Percentiles rank a stretch among this genome's conserved stretches.
phyloP scores from a whole-genome alignment of 2,888 invertebrate genomes.

The Pedicia rivosa region DNA sequence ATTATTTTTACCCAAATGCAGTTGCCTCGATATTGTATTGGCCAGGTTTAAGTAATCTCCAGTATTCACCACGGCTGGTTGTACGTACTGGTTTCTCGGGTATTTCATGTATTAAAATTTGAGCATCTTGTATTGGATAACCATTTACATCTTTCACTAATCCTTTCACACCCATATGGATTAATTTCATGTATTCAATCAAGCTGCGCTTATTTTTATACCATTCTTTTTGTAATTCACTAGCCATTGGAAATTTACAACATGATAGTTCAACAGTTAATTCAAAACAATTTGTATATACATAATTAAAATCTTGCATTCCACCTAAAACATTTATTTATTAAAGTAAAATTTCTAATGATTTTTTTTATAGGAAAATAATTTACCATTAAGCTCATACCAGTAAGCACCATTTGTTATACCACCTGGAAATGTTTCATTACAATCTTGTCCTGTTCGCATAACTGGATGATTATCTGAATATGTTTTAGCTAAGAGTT shows the following conservation, averaged over 20 bases:
- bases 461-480: conserved; percentile 59
- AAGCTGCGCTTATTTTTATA: conserved; percentile 69
- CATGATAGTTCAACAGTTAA: conserved; percentile 94
- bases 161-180: conserved; percentile 51
- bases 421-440: conserved; percentile 59
- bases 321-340: conserved; percentile 45
- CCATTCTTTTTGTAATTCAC: conserved; percentile 66
- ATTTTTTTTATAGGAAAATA: background rate
- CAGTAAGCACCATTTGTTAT: conserved; percentile 86
- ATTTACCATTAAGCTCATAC: conserved; percentile 66
- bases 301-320: conserved; percentile 98
- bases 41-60: conserved; percentile 85
- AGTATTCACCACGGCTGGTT: conserved; percentile 75
- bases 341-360: background rate
- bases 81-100: conserved; percentile 62
- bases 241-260: conserved; percentile 74
- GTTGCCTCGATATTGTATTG: conserved; percentile 56
- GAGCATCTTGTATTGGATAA: conserved; percentile 42
- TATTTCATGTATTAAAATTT: conserved; percentile 59
- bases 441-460: conserved; percentile 56
- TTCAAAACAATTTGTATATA: conserved; percentile 89
- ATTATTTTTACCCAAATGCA: conserved; percentile 55
- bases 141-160: conserved; percentile 27
- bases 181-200: conserved; percentile 68
- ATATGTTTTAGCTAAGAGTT: conserved; percentile 58